Base-by-base conservation (phyloP, 2,888 invertebrate species). In the Luperina testacea region DNA sequence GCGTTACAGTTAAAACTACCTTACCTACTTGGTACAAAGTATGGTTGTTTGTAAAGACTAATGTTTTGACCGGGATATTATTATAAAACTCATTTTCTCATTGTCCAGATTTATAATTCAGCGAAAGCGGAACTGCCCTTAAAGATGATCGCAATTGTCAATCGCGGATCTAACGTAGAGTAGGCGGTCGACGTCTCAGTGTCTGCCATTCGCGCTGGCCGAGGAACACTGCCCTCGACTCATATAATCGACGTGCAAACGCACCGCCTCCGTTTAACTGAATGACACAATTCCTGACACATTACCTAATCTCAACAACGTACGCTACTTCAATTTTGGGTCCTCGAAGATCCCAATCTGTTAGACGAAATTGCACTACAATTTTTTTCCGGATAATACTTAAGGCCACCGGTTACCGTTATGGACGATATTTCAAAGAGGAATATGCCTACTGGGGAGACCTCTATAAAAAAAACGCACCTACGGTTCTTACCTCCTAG, bases 391-490 rank as follows among this genome's bases (percentile, higher is more conserved):
- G 77, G 83, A 73, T 83, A 51, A 75, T 75, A 77, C 71, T 64
- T 65, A 72, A 72, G 53, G 72, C 70, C 68, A 77, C 80, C 68
- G 74, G 80, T 80, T 82, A 80, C 80, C 48, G 73, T 42, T 72
- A 75, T 59, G 73, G 27, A 72, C 61, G 42, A 72, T 38, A 48
- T 69, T 72, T 74, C 53, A 80, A 76, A 94, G 96, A 96, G 96
- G 96, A 96, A 75, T 96, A 96, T 94, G 96, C 96, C 96, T 96
- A 94, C 81, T 89, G 96, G 96, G 96, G 96, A 96, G 61, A 96
- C 96, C 96, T 96, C 96, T 96, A 88, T 94, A 96, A 96, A 96
- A 96, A 96, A 96, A 96, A 90, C 96, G 96, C 95, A 93, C 96
- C 95, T 91, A 64, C 61, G 93, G 95, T 95, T 95, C 95, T 95